Conservation (phyloP, 2,888 invertebrate genomes). For the Miltochrista miniata region DNA sequence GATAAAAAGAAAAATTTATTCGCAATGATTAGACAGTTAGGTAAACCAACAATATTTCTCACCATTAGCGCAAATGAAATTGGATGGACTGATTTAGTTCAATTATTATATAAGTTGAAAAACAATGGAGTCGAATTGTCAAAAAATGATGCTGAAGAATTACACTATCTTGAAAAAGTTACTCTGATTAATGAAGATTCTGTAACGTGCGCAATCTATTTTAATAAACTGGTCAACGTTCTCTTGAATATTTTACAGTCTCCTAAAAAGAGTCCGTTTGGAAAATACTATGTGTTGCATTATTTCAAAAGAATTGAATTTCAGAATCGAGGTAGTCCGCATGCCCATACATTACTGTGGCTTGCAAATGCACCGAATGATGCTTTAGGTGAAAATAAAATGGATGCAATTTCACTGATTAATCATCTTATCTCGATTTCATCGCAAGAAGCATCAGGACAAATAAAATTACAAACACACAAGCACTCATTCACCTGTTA, state of each 20-base stretch:
- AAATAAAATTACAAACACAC: slow-evolving; percentile 35
- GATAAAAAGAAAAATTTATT: slow-evolving; percentile 45
- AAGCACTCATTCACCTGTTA: slow-evolving; percentile 36
- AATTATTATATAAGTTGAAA: background rate
- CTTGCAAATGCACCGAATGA: slow-evolving; percentile 34
- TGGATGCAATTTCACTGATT: slow-evolving; percentile 31
- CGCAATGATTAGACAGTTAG: slow-evolving; percentile 54
- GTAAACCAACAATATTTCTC: slow-evolving; percentile 48
- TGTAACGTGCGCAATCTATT: slow-evolving; percentile 35
- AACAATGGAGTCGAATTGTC: background rate
- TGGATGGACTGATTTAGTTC: slow-evolving; percentile 28
- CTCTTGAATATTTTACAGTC: slow-evolving; percentile 33
- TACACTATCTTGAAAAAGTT: background rate
- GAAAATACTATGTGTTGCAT: slow-evolving; percentile 14
- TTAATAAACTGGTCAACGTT: slow-evolving; percentile 44
- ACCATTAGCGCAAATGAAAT: slow-evolving; percentile 51
- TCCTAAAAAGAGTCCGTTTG: background rate
- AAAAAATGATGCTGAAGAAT: background rate
- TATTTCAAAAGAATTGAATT: slow-evolving; percentile 50
- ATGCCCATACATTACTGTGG: slow-evolving; percentile 52
- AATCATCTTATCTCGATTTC: slow-evolving; percentile 38
- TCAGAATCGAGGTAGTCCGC: slow-evolving; percentile 49
- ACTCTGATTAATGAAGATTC: slow-evolving; percentile 34
- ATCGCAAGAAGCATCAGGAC: slow-evolving; percentile 26
- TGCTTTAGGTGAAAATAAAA: background rate